A percentile compares a stretch with the other conserved stretches of the same genome.
Conservation (phyloP, 2,888 invertebrate species). For the Pteria penguin region DNA sequence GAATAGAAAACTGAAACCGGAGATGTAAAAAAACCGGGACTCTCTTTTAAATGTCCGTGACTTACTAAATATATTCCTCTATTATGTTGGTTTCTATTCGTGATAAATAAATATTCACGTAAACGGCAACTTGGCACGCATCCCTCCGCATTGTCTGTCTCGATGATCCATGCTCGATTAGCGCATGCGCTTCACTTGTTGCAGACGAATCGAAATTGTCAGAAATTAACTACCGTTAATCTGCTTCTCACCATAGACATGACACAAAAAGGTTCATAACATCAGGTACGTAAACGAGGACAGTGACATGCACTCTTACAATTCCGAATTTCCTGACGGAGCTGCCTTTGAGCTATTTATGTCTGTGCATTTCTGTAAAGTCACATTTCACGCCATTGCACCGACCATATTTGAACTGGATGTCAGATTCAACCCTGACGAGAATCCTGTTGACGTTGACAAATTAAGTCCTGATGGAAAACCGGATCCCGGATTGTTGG, state of each 20-base stretch:
- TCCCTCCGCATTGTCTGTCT: conserved; percentile 20
- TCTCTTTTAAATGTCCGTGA: conserved; percentile 38
- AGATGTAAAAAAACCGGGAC: conserved; percentile 15
- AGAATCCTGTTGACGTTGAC: conserved; percentile 75
- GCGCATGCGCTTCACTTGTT: no score
- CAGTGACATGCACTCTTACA: no score
- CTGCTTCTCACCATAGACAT: neutral
- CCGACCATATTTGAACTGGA: conserved; percentile 80
- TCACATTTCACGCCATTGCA: conserved; percentile 76
- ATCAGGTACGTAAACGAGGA: no score
- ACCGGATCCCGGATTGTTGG: conserved; percentile 73
- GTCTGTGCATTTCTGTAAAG: neutral
- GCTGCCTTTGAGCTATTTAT: neutral
- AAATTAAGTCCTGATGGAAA: conserved; percentile 80
- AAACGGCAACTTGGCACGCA: conserved; percentile 34
- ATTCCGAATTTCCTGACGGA: neutral
- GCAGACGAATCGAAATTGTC: no score
- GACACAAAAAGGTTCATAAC: neutral
- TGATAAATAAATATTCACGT: conserved; percentile 29
- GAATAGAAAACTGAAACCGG: conserved; percentile 30
- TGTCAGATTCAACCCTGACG: conserved; percentile 79
- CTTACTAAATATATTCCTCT: conserved; percentile 37
- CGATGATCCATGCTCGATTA: neutral
- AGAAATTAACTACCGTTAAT: no score
- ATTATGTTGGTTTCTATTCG: conserved; percentile 25